Conservation (phyloP, 1,140 invertebrate genomes). For the Triops cancriformis region DNA sequence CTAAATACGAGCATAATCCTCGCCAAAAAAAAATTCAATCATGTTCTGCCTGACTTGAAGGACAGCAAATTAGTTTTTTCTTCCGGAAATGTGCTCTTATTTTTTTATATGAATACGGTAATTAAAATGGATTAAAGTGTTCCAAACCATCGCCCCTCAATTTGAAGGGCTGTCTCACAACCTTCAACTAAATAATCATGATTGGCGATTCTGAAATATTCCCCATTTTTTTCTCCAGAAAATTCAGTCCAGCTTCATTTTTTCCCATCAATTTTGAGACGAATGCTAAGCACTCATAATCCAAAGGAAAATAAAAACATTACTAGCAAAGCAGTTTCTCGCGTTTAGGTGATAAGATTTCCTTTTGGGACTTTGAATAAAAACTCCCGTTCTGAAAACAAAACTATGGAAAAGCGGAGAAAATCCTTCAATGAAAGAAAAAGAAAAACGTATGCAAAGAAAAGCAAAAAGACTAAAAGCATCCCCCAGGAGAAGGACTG, state of each 20-base stretch:
- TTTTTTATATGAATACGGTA: too few species aligned
- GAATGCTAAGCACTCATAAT: neutral
- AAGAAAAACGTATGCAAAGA: neutral
- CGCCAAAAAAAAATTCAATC: too few species aligned
- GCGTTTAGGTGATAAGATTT: neutral
- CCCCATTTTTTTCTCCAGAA: neutral
- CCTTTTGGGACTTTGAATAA: too few species aligned
- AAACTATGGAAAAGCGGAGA: neutral
- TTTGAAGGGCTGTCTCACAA: too few species aligned
- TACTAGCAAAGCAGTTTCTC: neutral
- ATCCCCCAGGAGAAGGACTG: neutral
- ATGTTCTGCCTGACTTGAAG: too few species aligned
- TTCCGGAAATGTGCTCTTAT: too few species aligned
- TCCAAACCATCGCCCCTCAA: too few species aligned
- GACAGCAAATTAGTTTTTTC: too few species aligned
- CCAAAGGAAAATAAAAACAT: neutral
- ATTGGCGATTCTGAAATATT: too few species aligned
- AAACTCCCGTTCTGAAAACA: neutral
- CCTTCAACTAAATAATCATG: too few species aligned
- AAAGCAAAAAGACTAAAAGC: neutral
- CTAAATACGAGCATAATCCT: too few species aligned
- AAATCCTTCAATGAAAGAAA: neutral
- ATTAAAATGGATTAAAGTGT: too few species aligned
- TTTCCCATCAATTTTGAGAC: neutral
- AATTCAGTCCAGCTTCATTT: neutral